phyloP scores from a whole-genome alignment of 2,797 vertebrate genomes.

The Florisuga fusca region DNA sequence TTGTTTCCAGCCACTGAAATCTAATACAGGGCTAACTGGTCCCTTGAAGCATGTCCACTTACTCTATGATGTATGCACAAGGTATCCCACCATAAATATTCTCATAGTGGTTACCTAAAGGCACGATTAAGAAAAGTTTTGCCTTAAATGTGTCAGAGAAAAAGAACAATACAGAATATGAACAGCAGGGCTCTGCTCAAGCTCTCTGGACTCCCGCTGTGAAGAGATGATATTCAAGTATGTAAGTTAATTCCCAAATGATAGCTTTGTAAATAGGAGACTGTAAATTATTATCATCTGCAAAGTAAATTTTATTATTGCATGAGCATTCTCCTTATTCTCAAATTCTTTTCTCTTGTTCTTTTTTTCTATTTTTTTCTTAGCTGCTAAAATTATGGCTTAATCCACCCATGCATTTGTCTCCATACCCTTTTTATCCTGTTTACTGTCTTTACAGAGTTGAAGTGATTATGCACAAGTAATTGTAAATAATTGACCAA shows the following conservation, averaged over 20 bases:
- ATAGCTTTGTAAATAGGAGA: not conserved
- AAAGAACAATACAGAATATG: not conserved
- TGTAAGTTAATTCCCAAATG: not conserved
- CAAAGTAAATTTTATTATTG: not conserved
- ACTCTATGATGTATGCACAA: conserved; percentile 10
- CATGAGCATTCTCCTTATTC: not conserved
- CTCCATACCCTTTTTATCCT: not conserved
- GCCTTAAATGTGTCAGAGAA: not conserved
- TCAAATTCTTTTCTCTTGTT: not conserved
- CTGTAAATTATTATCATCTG: not conserved
- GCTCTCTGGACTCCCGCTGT: not conserved
- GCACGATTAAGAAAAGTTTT: conserved; percentile 35
- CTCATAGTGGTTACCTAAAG: not conserved
- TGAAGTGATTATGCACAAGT: not conserved
- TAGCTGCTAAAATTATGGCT: not conserved
- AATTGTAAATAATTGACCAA: conserved; percentile 40
- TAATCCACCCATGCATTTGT: not conserved
- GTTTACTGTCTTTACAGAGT: not conserved
- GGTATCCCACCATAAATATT: conserved; percentile 31
- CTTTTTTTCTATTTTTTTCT: not conserved
- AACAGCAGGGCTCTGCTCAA: not conserved
- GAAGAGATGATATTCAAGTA: not conserved
- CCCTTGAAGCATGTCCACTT: conserved; percentile 38
- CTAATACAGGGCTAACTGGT: conserved; percentile 46
- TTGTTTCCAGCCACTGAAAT: conserved; percentile 45